Percentiles rank a stretch among this genome's conserved stretches.
phyloP scores from a whole-genome alignment of 2,888 invertebrate genomes.

The Caenorhabditis virilis region DNA sequence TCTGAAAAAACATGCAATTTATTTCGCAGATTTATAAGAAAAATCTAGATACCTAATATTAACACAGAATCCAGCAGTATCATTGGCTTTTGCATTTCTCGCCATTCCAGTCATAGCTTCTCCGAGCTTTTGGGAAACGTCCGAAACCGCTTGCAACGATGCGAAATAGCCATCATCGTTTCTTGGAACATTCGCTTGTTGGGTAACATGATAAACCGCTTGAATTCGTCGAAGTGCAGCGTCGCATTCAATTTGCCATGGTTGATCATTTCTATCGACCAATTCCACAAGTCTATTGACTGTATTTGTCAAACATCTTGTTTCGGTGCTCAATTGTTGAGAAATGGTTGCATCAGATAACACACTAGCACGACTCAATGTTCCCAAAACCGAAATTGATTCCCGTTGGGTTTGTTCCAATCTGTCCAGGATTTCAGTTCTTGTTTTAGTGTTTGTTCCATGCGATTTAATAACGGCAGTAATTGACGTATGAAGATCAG shows the following conservation, averaged over 20 bases:
- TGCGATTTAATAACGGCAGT: conserved; percentile 33
- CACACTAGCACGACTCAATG: conserved; percentile 36
- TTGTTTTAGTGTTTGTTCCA: conserved; percentile 10
- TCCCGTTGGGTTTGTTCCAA: conserved; percentile 50
- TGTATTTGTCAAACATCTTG: conserved; percentile 68
- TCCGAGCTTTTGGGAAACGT: conserved; percentile 78
- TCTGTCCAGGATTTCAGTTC: conserved; percentile 21
- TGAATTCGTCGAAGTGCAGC: conserved; percentile 90
- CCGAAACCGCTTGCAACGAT: conserved; percentile 74
- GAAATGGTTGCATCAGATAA: conserved; percentile 42
- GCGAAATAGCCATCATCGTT: conserved; percentile 76
- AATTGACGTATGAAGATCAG: conserved; percentile 60
- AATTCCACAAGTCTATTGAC: conserved; percentile 83
- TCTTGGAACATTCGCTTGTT: conserved; percentile 85
- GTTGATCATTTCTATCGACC: conserved; percentile 86
- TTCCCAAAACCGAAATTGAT: conserved; percentile 48
- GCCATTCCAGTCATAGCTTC: conserved; percentile 90
- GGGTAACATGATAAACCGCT: conserved; percentile 81
- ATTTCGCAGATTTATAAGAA: no score
- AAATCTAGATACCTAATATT: conserved; percentile 73
- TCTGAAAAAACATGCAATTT: conserved; percentile 15
- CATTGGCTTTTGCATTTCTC: conserved; percentile 84
- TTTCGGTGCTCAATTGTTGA: conserved; percentile 49
- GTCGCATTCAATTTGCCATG: conserved; percentile 94
- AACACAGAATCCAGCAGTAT: conserved; percentile 83